Evolutionary conservation across 2,797 vertebrate genomes (phyloP).

Genomic region (Pitangus sulphuratus): DNA sequence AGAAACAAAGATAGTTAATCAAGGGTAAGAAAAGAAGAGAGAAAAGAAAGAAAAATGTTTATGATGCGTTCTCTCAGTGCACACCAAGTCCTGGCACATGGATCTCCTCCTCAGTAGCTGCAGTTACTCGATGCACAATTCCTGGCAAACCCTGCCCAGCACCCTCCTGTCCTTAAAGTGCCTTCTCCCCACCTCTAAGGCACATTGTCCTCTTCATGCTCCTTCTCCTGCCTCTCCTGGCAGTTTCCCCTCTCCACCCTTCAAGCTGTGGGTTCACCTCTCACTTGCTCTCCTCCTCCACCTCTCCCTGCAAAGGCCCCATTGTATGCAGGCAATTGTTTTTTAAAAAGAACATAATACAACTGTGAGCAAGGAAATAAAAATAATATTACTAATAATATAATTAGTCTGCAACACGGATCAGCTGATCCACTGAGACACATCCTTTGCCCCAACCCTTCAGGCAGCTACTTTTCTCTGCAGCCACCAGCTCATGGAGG

Average conservation of each 20-base stretch:
- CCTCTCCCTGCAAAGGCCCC: background rate
- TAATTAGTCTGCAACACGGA: background rate
- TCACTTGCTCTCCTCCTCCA: background rate
- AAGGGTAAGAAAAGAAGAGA: background rate
- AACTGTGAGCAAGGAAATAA: background rate
- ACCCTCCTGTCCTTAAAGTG: background rate
- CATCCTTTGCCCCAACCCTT: background rate
- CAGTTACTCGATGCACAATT: background rate
- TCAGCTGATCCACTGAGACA: background rate
- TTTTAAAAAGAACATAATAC: background rate
- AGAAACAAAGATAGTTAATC: background rate
- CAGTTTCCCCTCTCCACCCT: background rate
- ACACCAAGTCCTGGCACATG: background rate
- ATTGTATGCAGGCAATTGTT: background rate
- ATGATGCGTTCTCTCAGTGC: background rate
- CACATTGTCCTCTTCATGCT: background rate
- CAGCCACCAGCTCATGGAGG: accelerated
- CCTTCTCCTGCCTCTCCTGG: background rate
- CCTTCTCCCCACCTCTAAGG: background rate
- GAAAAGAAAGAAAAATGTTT: background rate
- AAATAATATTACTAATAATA: background rate
- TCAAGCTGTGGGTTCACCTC: background rate
- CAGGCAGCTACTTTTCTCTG: background rate
- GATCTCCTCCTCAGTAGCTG: background rate
- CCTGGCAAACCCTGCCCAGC: background rate